These are phyloP conservation scores for Callithrix jacchus DNA, from an alignment of 2,113 vertebrate genomes.

Conservation along the genomic window DNA sequence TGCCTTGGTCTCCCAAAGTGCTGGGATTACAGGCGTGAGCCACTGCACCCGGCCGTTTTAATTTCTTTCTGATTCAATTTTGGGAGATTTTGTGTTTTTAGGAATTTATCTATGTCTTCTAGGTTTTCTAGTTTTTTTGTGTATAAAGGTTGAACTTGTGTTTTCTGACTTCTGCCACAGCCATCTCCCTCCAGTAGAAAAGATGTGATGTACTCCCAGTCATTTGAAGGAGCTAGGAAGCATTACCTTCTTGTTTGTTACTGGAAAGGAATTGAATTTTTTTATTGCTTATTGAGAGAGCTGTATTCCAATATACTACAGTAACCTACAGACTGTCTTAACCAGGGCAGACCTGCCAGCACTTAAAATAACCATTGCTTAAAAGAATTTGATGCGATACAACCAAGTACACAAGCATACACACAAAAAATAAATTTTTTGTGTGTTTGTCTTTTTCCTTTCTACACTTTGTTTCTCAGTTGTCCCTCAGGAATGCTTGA, in stretches of 20 bases:
- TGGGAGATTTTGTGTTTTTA: too few species aligned
- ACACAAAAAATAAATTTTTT: too few species aligned
- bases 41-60: too few species aligned
- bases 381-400: neutral
- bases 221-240: neutral
- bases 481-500: neutral
- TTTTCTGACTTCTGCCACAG: constrained; percentile 13
- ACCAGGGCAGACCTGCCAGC: neutral
- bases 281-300: neutral
- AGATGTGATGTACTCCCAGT: neutral
- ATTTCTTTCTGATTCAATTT: too few species aligned
- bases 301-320: neutral
- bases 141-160: too few species aligned
- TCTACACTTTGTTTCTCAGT: constrained; percentile 20
- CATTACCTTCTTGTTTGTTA: neutral
- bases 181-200: neutral
- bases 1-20: too few species aligned
- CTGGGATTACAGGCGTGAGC: too few species aligned
- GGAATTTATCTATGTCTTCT: too few species aligned
- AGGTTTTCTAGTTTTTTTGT: too few species aligned
- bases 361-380: neutral
- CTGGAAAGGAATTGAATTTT: neutral
- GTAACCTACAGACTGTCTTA: neutral
- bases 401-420: too few species aligned
- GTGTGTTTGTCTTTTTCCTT: neutral